Conservation (phyloP, 2,888 invertebrate species). For the Antheraea yamamai region DNA sequence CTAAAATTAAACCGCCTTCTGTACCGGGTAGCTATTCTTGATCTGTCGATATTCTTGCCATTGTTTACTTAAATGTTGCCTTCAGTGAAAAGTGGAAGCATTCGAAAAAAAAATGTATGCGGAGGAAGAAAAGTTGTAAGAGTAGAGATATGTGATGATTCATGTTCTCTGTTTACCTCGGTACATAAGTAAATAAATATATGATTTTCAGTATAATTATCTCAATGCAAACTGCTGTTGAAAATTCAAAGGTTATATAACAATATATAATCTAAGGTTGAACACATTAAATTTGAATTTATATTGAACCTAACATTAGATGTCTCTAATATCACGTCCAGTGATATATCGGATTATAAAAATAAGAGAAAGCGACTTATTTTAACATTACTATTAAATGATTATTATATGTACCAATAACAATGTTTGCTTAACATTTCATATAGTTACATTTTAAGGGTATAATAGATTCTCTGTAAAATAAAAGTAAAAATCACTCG, state of each 20-base stretch:
- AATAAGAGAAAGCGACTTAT: not conserved
- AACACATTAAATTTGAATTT: not conserved
- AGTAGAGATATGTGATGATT: not conserved
- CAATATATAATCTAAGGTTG: not conserved
- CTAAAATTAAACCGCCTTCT: slow-evolving; percentile 68
- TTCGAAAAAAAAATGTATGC: not conserved
- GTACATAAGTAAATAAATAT: not conserved
- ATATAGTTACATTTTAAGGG: too few species aligned
- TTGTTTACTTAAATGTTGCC: not conserved
- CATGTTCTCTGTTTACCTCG: not conserved
- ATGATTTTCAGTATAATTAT: not conserved
- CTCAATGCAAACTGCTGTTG: not conserved
- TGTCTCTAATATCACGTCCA: not conserved
- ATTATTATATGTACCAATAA: too few species aligned
- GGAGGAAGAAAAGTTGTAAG: not conserved
- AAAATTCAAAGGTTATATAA: not conserved
- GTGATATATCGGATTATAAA: not conserved
- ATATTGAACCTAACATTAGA: not conserved
- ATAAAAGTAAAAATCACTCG: too few species aligned
- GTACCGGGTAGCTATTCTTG: slow-evolving; percentile 28
- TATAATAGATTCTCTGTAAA: too few species aligned
- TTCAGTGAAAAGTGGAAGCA: not conserved
- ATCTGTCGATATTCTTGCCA: not conserved
- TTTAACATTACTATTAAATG: not conserved
- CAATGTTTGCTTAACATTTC: too few species aligned